Base-by-base conservation (phyloP, 2,113 vertebrate species). In the Argyrosomus japonicus region DNA sequence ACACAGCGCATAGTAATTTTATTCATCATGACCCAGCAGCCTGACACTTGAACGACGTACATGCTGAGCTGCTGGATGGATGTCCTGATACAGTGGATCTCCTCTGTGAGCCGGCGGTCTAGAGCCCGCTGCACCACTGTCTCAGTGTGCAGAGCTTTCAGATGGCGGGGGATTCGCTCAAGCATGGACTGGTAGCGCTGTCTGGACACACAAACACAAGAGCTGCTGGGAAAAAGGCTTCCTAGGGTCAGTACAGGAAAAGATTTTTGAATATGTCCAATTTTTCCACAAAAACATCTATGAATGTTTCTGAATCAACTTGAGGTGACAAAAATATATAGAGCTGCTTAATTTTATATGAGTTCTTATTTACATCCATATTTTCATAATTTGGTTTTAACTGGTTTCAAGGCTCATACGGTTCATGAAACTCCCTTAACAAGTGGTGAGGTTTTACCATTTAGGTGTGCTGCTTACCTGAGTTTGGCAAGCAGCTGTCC, bases 401-500 rank as follows among this genome's bases (percentile, higher is more conserved):
- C 15, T 19, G 14, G 23, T 58, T 57, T 56, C 50, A 47, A 6
- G 3, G 45, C 45, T 47, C 45, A 47, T 47, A 47, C 19, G 4
- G 10, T 1, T 60, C 1, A 40, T 45, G 8, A 65, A 45, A 23
- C 15, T 72, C 13, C 17, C 0, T 40, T 4, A 48, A 25, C 8
- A 21, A 6, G 8, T 27, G 1, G 2, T 12, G 17, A 68, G 45
- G 32, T 62, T 53, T 58, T 18, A 68, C n/a, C 14, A 69, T 40
- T 23, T n/a, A 12, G 17, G 13, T 48, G 10, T 7, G 27, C 57
- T 54, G 25, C 91, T 82, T 54, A 97, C 97, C 97, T 97, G 94
- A 98, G 94, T 89, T 96, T 97, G 9, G 96, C 96, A 6, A 98
- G 95, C 29, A 98, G 95, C 75, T 97, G 94, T 85, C 97, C 97